These are phyloP conservation scores for Leptura quadrifasciata DNA, from an alignment of 2,888 invertebrate genomes.

Conservation along the genomic window DNA sequence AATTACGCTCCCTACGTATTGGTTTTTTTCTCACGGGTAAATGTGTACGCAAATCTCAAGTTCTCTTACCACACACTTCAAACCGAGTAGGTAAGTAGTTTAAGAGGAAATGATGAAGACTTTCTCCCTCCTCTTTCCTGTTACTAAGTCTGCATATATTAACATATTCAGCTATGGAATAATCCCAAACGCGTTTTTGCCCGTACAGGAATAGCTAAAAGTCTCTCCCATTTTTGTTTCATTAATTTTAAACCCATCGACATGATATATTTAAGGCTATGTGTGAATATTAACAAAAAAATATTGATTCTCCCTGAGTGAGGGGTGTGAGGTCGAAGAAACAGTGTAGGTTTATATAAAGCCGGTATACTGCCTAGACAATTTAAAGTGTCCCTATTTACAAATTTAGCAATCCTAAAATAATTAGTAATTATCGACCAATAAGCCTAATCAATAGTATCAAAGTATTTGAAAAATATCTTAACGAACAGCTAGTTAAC, in stretches of 20 bases:
- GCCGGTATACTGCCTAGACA: no score
- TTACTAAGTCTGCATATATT: conserved; percentile 26
- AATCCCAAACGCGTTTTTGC: conserved; percentile 13
- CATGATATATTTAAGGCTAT: conserved; percentile 1
- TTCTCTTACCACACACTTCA: conserved; percentile 20
- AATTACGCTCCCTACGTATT: neutral
- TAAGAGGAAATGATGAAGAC: conserved; percentile 21
- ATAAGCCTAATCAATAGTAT: no score
- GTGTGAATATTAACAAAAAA: neutral
- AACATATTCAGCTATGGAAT: conserved; percentile 15
- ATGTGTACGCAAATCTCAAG: conserved; percentile 29
- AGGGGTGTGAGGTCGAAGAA: neutral
- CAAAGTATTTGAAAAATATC: no score
- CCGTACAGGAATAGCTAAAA: conserved; percentile 1
- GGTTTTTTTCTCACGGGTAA: neutral
- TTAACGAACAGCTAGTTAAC: no score
- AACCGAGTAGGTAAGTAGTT: conserved; percentile 25
- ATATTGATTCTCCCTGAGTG: neutral
- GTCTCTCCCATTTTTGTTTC: conserved; percentile 10
- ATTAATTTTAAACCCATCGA: conserved; percentile 21
- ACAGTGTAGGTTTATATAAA: no score
- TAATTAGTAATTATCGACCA: no score
- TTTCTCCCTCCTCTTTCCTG: conserved; percentile 16
- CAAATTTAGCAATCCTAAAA: no score
- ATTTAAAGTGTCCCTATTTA: no score